These are phyloP conservation scores for Rhombomys opimus DNA, from an alignment of 2,113 vertebrate genomes.

Conservation along the genomic window DNA sequence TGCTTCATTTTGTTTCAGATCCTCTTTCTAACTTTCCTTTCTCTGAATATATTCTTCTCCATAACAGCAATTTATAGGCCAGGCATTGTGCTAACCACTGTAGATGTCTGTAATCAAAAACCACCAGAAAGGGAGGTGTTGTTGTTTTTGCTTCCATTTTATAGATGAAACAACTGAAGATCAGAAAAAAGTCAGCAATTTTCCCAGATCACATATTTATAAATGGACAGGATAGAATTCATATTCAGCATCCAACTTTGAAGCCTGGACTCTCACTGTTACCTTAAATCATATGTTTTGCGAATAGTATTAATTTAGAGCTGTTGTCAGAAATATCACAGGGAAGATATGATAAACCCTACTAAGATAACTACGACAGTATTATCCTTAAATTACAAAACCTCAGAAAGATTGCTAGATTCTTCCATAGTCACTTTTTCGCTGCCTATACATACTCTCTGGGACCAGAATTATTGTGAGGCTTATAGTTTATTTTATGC, in stretches of 20 bases:
- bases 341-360: neutral
- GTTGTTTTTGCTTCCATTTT: neutral
- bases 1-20: neutral
- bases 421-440: neutral
- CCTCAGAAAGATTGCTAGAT: neutral
- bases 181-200: conserved; percentile 10
- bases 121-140: neutral
- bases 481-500: neutral
- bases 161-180: neutral
- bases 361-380: neutral
- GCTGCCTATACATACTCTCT: neutral
- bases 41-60: neutral
- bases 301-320: conserved; percentile 5
- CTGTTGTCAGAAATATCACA: neutral
- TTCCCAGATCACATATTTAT: neutral
- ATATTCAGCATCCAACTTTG: neutral
- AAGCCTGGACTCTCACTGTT: neutral
- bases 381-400: neutral
- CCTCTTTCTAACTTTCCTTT: neutral
- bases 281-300: neutral
- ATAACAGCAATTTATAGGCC: neutral
- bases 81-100: neutral
- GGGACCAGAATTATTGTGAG: neutral
- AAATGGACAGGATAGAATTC: neutral
- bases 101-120: neutral